Percentiles rank a stretch among this genome's conserved stretches.
Conservation (phyloP, 2,888 invertebrate genomes). For the Drosophila affinis region DNA sequence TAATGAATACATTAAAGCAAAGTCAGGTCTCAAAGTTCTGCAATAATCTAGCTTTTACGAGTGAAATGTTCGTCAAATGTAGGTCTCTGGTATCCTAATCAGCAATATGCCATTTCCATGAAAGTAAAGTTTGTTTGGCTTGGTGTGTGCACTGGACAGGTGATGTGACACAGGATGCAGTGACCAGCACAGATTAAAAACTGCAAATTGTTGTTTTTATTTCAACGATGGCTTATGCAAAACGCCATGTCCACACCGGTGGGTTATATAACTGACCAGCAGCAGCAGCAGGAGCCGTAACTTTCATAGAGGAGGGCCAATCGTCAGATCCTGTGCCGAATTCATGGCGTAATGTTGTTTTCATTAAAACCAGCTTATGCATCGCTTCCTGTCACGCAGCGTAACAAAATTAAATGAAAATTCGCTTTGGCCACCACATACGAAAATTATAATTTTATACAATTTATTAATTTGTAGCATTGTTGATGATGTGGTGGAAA, state of each 20-base stretch:
- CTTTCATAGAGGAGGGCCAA: neutral
- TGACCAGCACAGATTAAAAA: neutral
- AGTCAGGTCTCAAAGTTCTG: neutral
- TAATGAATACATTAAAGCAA: neutral
- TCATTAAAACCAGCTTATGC: neutral
- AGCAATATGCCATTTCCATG: neutral
- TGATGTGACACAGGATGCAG: neutral
- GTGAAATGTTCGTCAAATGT: neutral
- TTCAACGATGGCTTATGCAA: neutral
- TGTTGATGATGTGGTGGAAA: neutral
- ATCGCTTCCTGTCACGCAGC: neutral
- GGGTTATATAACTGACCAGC: neutral
- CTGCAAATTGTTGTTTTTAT: neutral
- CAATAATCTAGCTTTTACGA: too few species aligned
- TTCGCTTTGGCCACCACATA: neutral
- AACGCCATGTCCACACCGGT: neutral
- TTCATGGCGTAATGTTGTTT: neutral
- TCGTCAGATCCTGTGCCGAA: neutral
- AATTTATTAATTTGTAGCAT: slow-evolving; percentile 1
- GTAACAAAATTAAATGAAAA: neutral
- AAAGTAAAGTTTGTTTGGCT: neutral
- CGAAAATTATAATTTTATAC: neutral
- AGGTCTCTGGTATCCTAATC: neutral
- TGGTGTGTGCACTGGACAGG: neutral
- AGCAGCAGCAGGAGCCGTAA: neutral